Conservation (phyloP, 2,888 invertebrate genomes). For the Drosophila pullipes region DNA sequence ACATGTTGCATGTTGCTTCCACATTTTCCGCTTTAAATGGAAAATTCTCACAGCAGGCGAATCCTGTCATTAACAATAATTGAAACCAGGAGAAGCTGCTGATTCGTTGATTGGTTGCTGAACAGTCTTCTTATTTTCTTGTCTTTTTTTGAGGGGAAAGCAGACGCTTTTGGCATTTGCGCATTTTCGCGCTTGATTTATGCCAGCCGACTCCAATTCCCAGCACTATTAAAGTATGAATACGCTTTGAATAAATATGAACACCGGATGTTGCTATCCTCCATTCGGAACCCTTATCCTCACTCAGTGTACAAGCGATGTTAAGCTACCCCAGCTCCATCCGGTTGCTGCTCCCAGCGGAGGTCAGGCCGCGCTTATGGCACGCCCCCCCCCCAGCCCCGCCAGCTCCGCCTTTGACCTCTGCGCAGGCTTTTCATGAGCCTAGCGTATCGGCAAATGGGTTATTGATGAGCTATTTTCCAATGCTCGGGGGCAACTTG, state of each 20-base stretch:
- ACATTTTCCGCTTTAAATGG: slow-evolving; percentile 33
- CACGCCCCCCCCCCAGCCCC: slow-evolving; percentile 5
- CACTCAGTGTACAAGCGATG: slow-evolving; percentile 8
- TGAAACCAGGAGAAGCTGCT: slow-evolving; percentile 50
- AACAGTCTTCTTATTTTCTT: slow-evolving; percentile 5
- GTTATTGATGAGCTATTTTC: slow-evolving; percentile 79
- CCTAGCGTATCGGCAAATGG: slow-evolving; percentile 71
- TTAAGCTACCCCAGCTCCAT: slow-evolving; percentile 39
- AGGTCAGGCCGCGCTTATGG: slow-evolving; percentile 28
- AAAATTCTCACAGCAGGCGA: slow-evolving; percentile 23
- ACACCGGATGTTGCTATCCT: slow-evolving; percentile 39
- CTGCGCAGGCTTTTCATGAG: slow-evolving; percentile 40
- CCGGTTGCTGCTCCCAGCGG: slow-evolving; percentile 37
- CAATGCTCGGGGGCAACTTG: slow-evolving; percentile 54
- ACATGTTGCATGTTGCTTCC: slow-evolving; percentile 67
- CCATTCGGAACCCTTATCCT: slow-evolving; percentile 30
- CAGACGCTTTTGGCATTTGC: slow-evolving; percentile 38
- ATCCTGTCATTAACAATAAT: slow-evolving; percentile 69
- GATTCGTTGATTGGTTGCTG: slow-evolving; percentile 47
- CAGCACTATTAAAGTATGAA: slow-evolving; percentile 64
- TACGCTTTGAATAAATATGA: slow-evolving; percentile 55
- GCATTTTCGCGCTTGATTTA: slow-evolving; percentile 60
- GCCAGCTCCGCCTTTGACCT: slow-evolving; percentile 3
- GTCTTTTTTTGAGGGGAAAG: slow-evolving; percentile 16
- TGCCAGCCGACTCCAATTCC: slow-evolving; percentile 43